Evolutionary conservation across 2,888 invertebrate species (phyloP), one percentile per base, ranked within the genome.

Genomic region (Ophion obscuratus): DNA sequence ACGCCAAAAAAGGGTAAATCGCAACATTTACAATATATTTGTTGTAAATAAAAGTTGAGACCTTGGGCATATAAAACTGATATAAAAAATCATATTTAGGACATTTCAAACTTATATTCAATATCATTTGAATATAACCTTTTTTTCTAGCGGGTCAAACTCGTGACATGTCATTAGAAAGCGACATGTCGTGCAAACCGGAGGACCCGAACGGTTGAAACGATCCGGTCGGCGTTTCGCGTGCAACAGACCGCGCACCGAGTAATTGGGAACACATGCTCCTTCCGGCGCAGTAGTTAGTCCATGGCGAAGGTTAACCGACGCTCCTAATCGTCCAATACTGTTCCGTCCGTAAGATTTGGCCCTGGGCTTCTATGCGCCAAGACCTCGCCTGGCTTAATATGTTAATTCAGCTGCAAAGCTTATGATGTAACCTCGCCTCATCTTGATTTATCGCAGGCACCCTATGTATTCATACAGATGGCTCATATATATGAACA

Each of bases 261-360:
- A 76, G 80, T 83, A 87, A 80, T 83, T 80, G 81, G 76, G 70
- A 81, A 88, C 87, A 87, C 86, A 85, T 86, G 87, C 85, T 87
- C 81, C 80, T 78, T 77, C 67, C 74, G 80, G 80, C 53, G 53
- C 82, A 82, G 81, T 87, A 85, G 84, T 82, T 82, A 80, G 81
- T 87, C 73, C 81, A 36, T 77, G 85, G 81, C 36, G 81, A 82
- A 79, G 84, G 85, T 87, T 85, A 86, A 87, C 85, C 83, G 70
- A 80, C 68, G 77, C 83, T 57, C 77, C 73, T 86, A 86, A 83
- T 83, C 77, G 80, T 81, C 66, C 83, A 81, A 74, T 83, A 74
- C 80, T 66, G 81, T 83, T 86, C 59, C 57, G 73, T 74, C 62
- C 17, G 20, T 53, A 62, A 59, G 76, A 61, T 24, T 70, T 75